Conservation (phyloP, 2,113 vertebrate genomes). For the Pluvianellus socialis region DNA sequence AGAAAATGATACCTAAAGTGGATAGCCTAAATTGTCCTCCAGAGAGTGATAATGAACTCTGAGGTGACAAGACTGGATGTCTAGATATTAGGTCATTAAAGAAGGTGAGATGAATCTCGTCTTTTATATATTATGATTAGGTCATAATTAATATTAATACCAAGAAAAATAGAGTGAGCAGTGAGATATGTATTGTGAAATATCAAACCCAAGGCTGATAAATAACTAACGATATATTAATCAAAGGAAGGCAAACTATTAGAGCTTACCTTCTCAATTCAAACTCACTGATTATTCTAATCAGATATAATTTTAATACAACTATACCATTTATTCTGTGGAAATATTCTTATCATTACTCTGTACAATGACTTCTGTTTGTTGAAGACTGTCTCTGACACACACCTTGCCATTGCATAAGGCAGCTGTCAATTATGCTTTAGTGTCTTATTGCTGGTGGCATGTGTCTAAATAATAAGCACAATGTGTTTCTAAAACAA, state of each 20-base stretch:
- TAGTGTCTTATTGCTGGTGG: background rate
- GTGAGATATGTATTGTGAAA: background rate
- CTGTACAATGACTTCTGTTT: background rate
- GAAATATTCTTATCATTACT: background rate
- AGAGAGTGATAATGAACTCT: conserved; percentile 27
- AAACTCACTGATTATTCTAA: background rate
- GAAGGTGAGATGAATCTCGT: background rate
- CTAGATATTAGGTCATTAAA: conserved; percentile 18
- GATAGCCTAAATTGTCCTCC: background rate
- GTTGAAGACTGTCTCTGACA: background rate
- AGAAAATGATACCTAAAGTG: background rate
- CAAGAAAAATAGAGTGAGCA: background rate
- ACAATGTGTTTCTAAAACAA: background rate
- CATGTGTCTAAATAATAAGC: background rate
- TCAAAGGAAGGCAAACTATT: background rate
- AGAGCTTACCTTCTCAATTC: background rate
- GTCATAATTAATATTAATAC: background rate
- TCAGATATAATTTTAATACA: background rate
- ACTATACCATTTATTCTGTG: background rate
- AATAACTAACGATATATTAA: background rate
- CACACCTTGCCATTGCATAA: background rate
- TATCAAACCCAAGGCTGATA: background rate
- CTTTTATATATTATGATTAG: background rate
- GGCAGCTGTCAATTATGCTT: background rate
- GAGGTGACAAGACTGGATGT: background rate